Evolutionary conservation across 2,113 vertebrate species (phyloP).

Genomic region (Rhinopomastus cyanomelas): DNA sequence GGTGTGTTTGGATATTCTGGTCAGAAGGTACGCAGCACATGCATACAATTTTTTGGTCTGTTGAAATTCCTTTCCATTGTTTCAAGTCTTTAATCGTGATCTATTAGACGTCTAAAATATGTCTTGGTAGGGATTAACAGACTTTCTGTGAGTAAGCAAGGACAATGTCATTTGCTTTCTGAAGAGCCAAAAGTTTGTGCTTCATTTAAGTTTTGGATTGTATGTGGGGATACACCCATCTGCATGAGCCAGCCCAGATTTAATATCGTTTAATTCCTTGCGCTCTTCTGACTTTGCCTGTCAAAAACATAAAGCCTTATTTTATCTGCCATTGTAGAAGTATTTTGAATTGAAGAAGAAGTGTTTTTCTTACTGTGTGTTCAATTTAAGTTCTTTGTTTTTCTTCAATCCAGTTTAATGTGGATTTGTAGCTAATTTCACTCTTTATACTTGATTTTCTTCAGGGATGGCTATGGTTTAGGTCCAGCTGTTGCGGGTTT

Average conservation of each 20-base stretch:
- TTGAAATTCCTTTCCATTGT: background rate
- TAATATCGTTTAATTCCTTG: background rate
- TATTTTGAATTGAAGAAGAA: background rate
- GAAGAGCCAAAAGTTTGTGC: background rate
- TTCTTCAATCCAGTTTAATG: background rate
- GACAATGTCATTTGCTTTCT: background rate
- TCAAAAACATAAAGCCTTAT: background rate
- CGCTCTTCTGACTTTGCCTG: background rate
- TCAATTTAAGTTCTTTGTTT: background rate
- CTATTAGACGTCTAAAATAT: background rate
- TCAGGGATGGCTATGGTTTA: background rate
- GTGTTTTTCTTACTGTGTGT: accelerated
- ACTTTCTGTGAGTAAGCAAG: background rate
- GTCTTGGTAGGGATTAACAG: background rate
- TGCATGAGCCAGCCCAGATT: background rate
- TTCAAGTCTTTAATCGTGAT: background rate
- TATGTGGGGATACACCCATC: background rate
- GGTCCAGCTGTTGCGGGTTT: background rate
- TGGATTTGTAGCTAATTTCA: background rate
- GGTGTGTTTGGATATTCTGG: background rate
- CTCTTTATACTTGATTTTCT: background rate
- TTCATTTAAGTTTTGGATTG: background rate
- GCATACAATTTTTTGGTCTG: background rate
- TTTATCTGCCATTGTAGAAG: background rate
- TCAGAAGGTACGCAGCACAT: no score